Conservation (phyloP, 2,113 vertebrate species). For the Thalassoma bifasciatum region DNA sequence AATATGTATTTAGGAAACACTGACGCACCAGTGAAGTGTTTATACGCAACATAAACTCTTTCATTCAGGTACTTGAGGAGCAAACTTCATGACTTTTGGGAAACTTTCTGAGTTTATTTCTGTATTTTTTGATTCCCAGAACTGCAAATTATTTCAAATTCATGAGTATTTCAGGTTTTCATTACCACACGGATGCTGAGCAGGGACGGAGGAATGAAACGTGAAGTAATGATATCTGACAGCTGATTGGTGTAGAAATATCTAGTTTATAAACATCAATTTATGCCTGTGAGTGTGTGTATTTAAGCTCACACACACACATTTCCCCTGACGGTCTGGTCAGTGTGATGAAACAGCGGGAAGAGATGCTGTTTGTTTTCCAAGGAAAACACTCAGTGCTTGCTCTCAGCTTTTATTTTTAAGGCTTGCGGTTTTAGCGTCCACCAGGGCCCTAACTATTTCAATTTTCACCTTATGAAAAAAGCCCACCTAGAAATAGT, state of each 20-base stretch:
- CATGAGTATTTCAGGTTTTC: neutral
- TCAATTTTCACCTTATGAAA: constrained; percentile 71
- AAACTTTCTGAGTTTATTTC: too few species aligned
- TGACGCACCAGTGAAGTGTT: too few species aligned
- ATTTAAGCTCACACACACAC: constrained; percentile 8
- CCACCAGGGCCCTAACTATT: constrained; percentile 58
- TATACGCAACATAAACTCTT: too few species aligned
- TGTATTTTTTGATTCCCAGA: too few species aligned
- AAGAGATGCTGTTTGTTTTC: constrained; percentile 75
- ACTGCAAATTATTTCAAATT: too few species aligned
- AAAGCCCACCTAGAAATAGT: constrained; percentile 70
- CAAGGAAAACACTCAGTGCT: constrained; percentile 74
- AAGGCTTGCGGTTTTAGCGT: constrained; percentile 66
- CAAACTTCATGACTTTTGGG: too few species aligned
- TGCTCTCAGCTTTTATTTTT: constrained; percentile 76
- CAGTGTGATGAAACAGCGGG: constrained; percentile 63
- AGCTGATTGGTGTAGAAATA: constrained; percentile 28
- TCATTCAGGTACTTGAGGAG: too few species aligned
- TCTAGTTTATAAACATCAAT: constrained; percentile 14
- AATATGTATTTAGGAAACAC: too few species aligned
- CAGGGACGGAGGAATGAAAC: too few species aligned
- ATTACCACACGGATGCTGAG: too few species aligned
- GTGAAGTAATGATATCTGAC: constrained; percentile 18
- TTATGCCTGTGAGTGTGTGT: constrained; percentile 17
- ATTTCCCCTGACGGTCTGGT: constrained; percentile 58